Evolutionary conservation across 2,888 invertebrate species (phyloP).

Genomic region (Folsomia manolachei): DNA sequence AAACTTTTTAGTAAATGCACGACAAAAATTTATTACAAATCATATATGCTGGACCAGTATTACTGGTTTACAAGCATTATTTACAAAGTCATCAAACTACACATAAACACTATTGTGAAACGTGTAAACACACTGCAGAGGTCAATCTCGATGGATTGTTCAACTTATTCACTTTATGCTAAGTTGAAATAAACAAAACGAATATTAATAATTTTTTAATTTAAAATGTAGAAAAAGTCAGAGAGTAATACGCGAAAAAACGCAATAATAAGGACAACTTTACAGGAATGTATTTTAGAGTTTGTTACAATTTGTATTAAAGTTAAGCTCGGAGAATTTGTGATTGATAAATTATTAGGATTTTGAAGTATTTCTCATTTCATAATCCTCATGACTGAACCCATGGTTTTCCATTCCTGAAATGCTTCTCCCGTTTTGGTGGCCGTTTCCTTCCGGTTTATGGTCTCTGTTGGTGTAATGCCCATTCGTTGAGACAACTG

Average conservation of each 20-base stretch:
- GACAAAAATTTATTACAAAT: neutral
- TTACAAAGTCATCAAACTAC: neutral
- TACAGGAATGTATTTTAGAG: no score
- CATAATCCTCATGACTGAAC: constrained; percentile 10
- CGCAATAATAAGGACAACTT: no score
- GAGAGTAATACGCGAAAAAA: no score
- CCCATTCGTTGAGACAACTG: no score
- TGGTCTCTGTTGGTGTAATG: neutral
- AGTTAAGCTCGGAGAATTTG: no score
- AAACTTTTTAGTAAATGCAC: neutral
- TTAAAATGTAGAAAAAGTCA: neutral
- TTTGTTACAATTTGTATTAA: no score
- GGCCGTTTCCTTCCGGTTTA: constrained; percentile 1
- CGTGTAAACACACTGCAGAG: neutral
- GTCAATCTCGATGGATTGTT: neutral
- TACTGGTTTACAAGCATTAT: neutral
- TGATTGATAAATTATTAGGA: neutral
- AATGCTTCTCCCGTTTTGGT: neutral
- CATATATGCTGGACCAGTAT: no score
- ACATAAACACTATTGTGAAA: neutral
- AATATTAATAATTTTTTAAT: neutral
- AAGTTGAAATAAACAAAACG: neutral
- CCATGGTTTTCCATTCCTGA: constrained; percentile 12
- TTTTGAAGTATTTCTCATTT: constrained; percentile 2
- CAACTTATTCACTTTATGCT: neutral